A percentile compares a stretch with the other conserved stretches of the same genome.
These are phyloP conservation scores for Drosophila prolongata DNA, from an alignment of 2,888 invertebrate genomes.

Conservation along the genomic window DNA sequence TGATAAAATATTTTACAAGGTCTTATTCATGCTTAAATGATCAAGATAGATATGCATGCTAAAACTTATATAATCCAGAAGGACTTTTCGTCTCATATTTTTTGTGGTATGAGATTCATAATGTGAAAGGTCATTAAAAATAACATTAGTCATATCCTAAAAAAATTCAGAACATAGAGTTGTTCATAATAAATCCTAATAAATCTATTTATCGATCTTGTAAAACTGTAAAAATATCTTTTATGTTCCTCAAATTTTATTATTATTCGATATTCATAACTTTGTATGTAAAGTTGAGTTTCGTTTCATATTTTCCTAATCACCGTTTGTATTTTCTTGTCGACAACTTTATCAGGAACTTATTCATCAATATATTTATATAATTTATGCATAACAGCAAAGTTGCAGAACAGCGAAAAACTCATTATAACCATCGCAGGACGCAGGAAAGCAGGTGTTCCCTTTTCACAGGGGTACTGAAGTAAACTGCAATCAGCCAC, in stretches of 20 bases:
- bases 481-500: slow-evolving; percentile 38
- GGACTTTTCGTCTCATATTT: too few relatives aligned
- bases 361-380: slow-evolving; percentile 23
- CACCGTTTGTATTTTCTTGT: neutral
- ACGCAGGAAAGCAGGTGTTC: slow-evolving; percentile 10
- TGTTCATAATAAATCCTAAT: too few relatives aligned
- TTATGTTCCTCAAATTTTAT: neutral
- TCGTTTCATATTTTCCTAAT: neutral
- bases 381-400: slow-evolving; percentile 20
- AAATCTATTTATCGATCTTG: too few relatives aligned
- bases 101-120: too few relatives aligned
- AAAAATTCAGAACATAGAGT: too few relatives aligned
- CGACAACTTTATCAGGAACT: neutral
- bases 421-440: slow-evolving; percentile 30
- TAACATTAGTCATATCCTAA: too few relatives aligned
- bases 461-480: slow-evolving; percentile 9
- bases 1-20: too few relatives aligned
- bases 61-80: too few relatives aligned
- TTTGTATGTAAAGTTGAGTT: neutral
- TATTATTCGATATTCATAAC: too few relatives aligned
- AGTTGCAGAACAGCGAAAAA: slow-evolving; percentile 21
- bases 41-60: too few relatives aligned
- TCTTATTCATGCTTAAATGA: neutral
- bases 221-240: neutral
- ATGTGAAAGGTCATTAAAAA: too few relatives aligned